Evolutionary conservation across 2,888 invertebrate genomes (phyloP).

Genomic region (Phortica okadai): DNA sequence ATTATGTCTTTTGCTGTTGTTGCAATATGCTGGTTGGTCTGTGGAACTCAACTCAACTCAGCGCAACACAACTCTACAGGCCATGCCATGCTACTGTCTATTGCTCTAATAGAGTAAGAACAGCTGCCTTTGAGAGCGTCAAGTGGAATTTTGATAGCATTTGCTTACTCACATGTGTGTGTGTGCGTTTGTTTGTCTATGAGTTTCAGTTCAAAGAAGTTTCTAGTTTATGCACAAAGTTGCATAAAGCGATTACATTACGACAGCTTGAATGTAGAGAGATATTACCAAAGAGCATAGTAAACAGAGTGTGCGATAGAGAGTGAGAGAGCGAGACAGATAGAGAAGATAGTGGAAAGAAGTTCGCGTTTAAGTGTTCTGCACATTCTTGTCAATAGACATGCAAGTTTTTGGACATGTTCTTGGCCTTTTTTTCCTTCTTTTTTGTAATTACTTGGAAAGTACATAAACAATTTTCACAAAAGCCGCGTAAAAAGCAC

Average conservation of each 20-base stretch:
- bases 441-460: too few species aligned
- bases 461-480: too few species aligned
- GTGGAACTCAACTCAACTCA: not conserved
- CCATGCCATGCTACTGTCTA: not conserved
- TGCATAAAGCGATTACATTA: constrained; percentile 19
- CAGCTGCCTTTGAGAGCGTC: constrained; percentile 31
- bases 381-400: too few species aligned
- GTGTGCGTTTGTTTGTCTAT: not conserved
- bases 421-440: too few species aligned
- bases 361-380: too few species aligned
- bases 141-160: constrained; percentile 23
- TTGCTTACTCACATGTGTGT: constrained; percentile 9
- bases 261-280: too few species aligned
- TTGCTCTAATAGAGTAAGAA: constrained; percentile 5
- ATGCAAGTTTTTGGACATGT: too few species aligned
- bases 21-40: constrained; percentile 53
- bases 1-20: constrained; percentile 47
- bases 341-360: not conserved
- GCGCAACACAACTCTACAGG: not conserved
- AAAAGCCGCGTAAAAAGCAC: too few species aligned
- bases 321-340: constrained; percentile 28
- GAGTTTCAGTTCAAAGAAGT: constrained; percentile 17
- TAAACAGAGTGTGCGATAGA: too few species aligned
- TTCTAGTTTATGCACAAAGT: constrained; percentile 29
- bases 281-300: too few species aligned